Evolutionary conservation across 1,140 invertebrate species (phyloP), one percentile per base, ranked within the genome.

Genomic region (Choristoneura fumiferana): DNA sequence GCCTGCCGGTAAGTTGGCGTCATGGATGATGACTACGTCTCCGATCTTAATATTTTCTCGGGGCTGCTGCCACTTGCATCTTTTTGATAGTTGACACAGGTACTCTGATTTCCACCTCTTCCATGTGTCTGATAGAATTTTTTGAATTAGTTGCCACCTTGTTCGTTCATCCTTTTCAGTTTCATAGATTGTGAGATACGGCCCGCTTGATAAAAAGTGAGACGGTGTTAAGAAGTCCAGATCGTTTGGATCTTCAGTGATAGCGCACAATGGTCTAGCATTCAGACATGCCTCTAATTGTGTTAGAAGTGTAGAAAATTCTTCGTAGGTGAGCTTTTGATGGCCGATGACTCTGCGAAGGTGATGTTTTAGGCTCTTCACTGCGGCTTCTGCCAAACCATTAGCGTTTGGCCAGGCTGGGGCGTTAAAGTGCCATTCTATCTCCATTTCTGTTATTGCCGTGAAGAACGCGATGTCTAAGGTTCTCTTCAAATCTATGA

Each of bases 121-220:
- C 57, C 57, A 59, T 3, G 53, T 38, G 5, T 62, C 37, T n/a
- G 49, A 2, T 9, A 36, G 36, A 18, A 62, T 45, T 36, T 55
- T 14, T 38, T 62, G 55, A 15, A 36, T 49, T 18, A 62, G 43
- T 5, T 57, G 37, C 54, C 54, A 62, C 17, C 60, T 40, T 45
- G 60, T 57, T 57, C 56, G 12, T 2, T 3, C 18, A 14, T 57
- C 56, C 10, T 45, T 15, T 57, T 43, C 39, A 1, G 55, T 53
- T 9, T 54, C 45, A 8, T 64, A 57, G 5, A 57, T 8, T 18
- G 66, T 36, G 2, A 36, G 0, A 4, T 57, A 8, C 0, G 66
- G 4, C 5, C 64, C 15, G n/a, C 65, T 63, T 12, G 69, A 63
- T 33, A 74, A 33, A 57, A 77, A 72, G 49, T 72, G 65, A 1